These are phyloP conservation scores for Phaonia tiefii DNA, from an alignment of 2,888 invertebrate species.

Conservation along the genomic window DNA sequence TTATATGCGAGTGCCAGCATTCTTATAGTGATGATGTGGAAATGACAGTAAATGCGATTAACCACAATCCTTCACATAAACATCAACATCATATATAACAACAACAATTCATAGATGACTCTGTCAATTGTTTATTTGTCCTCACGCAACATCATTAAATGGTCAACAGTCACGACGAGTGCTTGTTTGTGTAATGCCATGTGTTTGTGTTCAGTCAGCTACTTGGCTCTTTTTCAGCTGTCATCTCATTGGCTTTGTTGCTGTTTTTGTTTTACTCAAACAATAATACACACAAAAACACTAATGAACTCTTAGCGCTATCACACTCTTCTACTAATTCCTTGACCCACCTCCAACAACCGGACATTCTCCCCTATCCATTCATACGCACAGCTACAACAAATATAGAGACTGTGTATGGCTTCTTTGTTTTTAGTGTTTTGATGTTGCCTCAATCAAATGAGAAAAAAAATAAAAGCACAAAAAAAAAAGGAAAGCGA, in stretches of 20 bases:
- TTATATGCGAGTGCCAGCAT: not conserved
- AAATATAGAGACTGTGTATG: not conserved
- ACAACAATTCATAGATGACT: constrained; percentile 31
- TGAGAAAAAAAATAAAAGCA: constrained; percentile 43
- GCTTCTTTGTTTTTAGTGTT: not conserved
- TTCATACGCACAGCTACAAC: not conserved
- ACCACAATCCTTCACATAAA: constrained; percentile 33
- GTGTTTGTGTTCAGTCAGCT: constrained; percentile 9
- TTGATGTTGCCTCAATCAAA: constrained; percentile 36
- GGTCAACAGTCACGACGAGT: constrained; percentile 56
- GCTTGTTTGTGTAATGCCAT: constrained; percentile 32
- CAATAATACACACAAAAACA: constrained; percentile 8
- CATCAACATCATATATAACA: not conserved
- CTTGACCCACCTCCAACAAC: constrained; percentile 2
- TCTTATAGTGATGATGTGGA: constrained; percentile 9
- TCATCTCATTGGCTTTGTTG: not conserved
- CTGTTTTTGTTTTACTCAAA: not conserved
- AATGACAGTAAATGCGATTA: constrained; percentile 22
- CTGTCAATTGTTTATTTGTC: constrained; percentile 52
- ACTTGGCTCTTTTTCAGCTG: constrained; percentile 12
- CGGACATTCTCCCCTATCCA: not conserved
- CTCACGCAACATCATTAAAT: constrained; percentile 54
- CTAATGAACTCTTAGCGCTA: constrained; percentile 40
- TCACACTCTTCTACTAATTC: not conserved
- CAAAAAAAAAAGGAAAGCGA: constrained; percentile 10